A percentile compares a stretch with the other conserved stretches of the same genome.
These are phyloP conservation scores for Mizuhopecten yessoensis DNA, from an alignment of 1,140 invertebrate genomes.

Conservation along the genomic window DNA sequence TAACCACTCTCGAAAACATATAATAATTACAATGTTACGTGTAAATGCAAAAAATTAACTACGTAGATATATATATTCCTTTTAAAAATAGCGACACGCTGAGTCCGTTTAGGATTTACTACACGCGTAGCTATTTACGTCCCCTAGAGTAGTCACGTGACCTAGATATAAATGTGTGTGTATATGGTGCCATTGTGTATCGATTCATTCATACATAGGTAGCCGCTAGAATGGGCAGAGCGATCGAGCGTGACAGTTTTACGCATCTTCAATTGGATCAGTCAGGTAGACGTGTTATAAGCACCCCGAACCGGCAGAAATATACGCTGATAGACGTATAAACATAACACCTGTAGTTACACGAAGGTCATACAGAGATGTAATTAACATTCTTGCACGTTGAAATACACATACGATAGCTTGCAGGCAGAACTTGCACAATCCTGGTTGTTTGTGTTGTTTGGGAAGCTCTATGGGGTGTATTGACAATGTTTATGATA, in stretches of 20 bases:
- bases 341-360: not conserved
- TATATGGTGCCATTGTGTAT: not conserved
- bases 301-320: not conserved
- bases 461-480: slow-evolving; percentile 11
- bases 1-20: too few species aligned
- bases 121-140: not conserved
- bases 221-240: slow-evolving; percentile 47
- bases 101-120: too few species aligned
- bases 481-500: slow-evolving; percentile 12
- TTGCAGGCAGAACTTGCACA: not conserved
- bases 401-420: slow-evolving; percentile 6
- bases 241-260: slow-evolving; percentile 42
- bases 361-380: not conserved
- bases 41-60: too few species aligned
- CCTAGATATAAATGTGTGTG: not conserved
- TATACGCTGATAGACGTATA: not conserved
- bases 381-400: slow-evolving; percentile 34
- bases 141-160: not conserved
- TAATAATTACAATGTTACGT: too few species aligned
- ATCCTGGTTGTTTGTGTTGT: not conserved
- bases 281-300: slow-evolving; percentile 26
- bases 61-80: too few species aligned
- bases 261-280: slow-evolving; percentile 48
- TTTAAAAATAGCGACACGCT: too few species aligned
- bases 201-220: slow-evolving; percentile 53